Evolutionary conservation across 2,113 vertebrate genomes (phyloP), one percentile per base, ranked within the genome.

Genomic region (Passer domesticus): DNA sequence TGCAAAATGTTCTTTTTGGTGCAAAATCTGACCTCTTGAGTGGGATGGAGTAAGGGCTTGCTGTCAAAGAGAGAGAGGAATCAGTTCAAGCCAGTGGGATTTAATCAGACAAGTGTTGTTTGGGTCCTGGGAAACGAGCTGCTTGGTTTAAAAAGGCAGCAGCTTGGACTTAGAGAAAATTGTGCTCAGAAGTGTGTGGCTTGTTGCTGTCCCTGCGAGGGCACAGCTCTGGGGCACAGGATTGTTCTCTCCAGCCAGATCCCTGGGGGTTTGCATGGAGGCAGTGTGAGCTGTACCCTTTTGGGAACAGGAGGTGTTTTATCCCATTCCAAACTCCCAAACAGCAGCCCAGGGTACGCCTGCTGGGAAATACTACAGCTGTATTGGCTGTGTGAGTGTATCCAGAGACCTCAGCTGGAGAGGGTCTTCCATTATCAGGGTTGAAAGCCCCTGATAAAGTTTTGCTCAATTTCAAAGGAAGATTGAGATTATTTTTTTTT

Each of bases 221-320:
- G 10, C 28, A 4, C 6, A 13, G 37, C n/a, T 79, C 35, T 12
- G 1, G 8, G 9, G 15, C 43, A 4, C 10, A 12, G 44, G 10
- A 24, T 28, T 18, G 0, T 68, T 5, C 6, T 44, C 30, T 62
- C 10, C 20, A 22, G 18, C 28, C 39, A 37, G 6, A 31, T 24
- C 4, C 30, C 15, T 17, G 24, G 15, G 7, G 16, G 0, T 30
- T 63, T 69, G 44, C 2, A 1, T 4, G 31, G 4, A 2, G n/a
- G 31, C 25, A 14, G 46, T 30, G 8, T 5, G 28, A 41, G 35
- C 13, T 20, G 22, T n/a, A 2, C 21, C 33, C 7, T 39, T 44
- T 18, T 7, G 19, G 39, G 25, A 31, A 18, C n/a, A 10, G 10
- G 30, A 20, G 13, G 3, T 62, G 47, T 31, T 69, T 11, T 33